A percentile compares a stretch with the other conserved stretches of the same genome.
phyloP scores from a whole-genome alignment of 2,797 vertebrate genomes.

The Melanotaenia maccullochi region DNA sequence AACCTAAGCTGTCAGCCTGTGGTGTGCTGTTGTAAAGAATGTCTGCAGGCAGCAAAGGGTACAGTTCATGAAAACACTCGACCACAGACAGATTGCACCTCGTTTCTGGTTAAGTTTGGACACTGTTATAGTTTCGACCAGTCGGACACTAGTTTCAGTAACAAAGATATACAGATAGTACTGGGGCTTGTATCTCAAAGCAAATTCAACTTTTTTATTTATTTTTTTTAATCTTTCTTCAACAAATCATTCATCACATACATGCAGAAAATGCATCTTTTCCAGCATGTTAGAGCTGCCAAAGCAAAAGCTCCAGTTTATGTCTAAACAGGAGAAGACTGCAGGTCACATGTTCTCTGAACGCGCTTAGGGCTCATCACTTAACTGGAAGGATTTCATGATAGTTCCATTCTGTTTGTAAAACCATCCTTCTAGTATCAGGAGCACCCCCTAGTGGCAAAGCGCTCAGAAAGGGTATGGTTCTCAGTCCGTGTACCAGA shows the following conservation, averaged over 20 bases:
- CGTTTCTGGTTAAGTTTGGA: constrained; percentile 10
- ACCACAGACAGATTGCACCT: constrained; percentile 13
- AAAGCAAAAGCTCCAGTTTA: not conserved
- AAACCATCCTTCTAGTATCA: not conserved
- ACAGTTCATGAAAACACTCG: constrained; percentile 21
- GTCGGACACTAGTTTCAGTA: constrained; percentile 45
- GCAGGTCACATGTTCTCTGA: not conserved
- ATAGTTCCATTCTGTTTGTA: not conserved
- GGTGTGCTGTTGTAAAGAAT: constrained; percentile 10
- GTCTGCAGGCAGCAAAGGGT: constrained; percentile 7
- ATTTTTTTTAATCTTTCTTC: not conserved
- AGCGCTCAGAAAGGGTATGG: not conserved
- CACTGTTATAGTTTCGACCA: constrained; percentile 37
- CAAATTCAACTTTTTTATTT: not conserved
- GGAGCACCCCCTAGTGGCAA: not conserved
- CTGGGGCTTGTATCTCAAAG: constrained; percentile 19
- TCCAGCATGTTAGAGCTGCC: not conserved
- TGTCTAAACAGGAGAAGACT: not conserved
- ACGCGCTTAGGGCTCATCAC: too few relatives aligned
- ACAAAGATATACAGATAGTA: constrained; percentile 22
- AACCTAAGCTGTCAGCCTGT: constrained; percentile 19
- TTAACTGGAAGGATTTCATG: not conserved
- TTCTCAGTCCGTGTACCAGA: not conserved
- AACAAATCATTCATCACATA: not conserved
- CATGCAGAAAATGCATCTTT: not conserved